Evolutionary conservation across 2,113 vertebrate species (phyloP), one percentile per base, ranked within the genome.

Genomic region (Thermophis baileyi): DNA sequence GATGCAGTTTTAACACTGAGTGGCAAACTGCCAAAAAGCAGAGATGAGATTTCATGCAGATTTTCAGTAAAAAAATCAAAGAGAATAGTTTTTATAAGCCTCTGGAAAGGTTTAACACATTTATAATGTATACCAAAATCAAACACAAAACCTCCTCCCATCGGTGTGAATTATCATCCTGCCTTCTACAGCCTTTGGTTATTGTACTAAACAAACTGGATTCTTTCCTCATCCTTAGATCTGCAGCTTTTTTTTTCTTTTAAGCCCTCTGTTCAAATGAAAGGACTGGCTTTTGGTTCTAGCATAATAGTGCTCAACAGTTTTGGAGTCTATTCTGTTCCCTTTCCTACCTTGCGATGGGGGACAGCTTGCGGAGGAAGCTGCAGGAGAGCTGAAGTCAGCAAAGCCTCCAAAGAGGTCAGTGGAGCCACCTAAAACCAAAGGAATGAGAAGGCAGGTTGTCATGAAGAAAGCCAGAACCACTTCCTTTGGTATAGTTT

Each of bases 391-490:
- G 95, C 92, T 96, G 93, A 99, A 99, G 96, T 99, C 98, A 94
- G 99, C 99, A 98, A 99, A 99, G 95, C 98, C 99, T 95, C 98
- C 96, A 88, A 99, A 99, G 1, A 98, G 98, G 97, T 99, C 99
- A 97, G 98, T 92, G 49, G 97, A 96, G 91, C 97, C 98, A 98
- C 98, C 99, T 99, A 96, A 89, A 95, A 97, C 95, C 91, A 96
- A 94, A 94, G n/a, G 90, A 94, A 94, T 91, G 16, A 94, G 95
- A 94, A 51, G 20, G 46, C 44, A 60, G 92, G 50, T 95, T 88
- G 92, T 16, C 55, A 60, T 7, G 53, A 63, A 60, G 22, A 6
- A 87, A 54, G 7, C 40, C 35, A 22, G 74, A 81, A 44, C 40
- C 11, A 20, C 51, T 89, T 81, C 69, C 0, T 51, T 60, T 88